Base-by-base conservation (phyloP, 1,140 invertebrate genomes). In the Drusus annulatus region DNA sequence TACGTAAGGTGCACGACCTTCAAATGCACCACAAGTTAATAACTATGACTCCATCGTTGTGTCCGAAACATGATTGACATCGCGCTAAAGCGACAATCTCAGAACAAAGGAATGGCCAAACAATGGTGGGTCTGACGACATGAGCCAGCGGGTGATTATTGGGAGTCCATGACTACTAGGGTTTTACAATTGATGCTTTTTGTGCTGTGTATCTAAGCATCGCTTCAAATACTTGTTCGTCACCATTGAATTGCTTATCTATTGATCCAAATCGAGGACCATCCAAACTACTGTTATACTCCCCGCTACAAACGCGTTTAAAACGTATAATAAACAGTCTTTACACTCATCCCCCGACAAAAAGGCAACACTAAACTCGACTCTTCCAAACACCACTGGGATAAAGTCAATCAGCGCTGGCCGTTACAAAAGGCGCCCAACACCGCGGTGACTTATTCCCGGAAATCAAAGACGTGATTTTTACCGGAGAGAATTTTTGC, bases 371-470 rank as follows among this genome's bases (percentile, higher is more conserved):
- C 7, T 54, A 31, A 25, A 36, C 74, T 76, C 21, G 21, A 65
- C 17, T 4, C 36, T 36, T 8, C 13, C 52, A 25, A 17, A 73
- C 23, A 17, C 36, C 25, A 28, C 52, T 71, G 79, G 31, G 77
- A 79, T 65, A 77, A 77, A 82, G 73, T 60, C 77, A 82, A 82
- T 79, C 71, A 79, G 60, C 58, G 81, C 50, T 68, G 78, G 77
- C 77, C 81, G 25, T 51, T 7, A 79, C 77, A 79, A 81, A 76
- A 75, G 76, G 17, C 31, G 19, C 51, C 28, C 79, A 68, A 76
- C 1, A 76, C 50, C 7, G 62, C 45, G 73, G 73, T 73, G 71
- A 79, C 36, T 76, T 69, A 73, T 82, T 82, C 81, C 78, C 65
- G 65, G 81, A 82, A 82, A n/a, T 63, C 15, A 28, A 15, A 19